Evolutionary conservation across 2,113 vertebrate genomes (phyloP).

Genomic region (Xiphias gladius): DNA sequence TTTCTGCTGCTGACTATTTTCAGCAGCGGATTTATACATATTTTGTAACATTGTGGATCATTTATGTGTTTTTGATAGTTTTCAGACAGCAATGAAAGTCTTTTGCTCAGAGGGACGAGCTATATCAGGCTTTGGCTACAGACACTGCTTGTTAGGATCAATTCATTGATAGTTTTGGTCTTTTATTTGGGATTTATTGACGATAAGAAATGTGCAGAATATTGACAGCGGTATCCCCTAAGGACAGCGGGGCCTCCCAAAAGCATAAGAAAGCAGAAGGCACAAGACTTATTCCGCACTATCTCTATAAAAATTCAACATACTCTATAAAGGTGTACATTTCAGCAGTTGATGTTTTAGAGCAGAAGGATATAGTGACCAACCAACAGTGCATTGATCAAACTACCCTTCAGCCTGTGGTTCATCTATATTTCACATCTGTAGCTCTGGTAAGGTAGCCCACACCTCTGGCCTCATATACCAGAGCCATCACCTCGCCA

Average conservation of each 20-base stretch:
- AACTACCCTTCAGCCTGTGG: constrained; percentile 72
- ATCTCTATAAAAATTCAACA: constrained; percentile 23
- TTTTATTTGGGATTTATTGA: constrained; percentile 26
- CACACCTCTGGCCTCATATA: constrained; percentile 70
- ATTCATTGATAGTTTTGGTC: neutral
- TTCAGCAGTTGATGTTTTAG: constrained; percentile 46
- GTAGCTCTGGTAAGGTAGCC: constrained; percentile 63
- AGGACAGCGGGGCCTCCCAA: neutral
- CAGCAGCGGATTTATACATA: neutral
- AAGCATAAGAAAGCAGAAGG: constrained; percentile 7
- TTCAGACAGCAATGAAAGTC: neutral
- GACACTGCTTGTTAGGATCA: neutral
- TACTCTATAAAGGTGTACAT: constrained; percentile 27
- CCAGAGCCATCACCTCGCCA: constrained; percentile 66
- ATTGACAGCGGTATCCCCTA: constrained; percentile 6
- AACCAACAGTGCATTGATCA: constrained; percentile 66
- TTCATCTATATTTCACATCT: constrained; percentile 72
- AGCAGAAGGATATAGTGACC: constrained; percentile 47
- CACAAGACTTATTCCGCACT: constrained; percentile 1
- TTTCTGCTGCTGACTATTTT: neutral
- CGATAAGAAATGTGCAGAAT: neutral
- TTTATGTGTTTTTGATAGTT: neutral
- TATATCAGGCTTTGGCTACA: neutral
- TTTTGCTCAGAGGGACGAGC: neutral
- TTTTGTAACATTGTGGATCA: neutral